Percentiles rank a stretch among this genome's conserved stretches.
Conservation (phyloP, 1,140 invertebrate genomes). For the Doryteuthis pealeii region DNA sequence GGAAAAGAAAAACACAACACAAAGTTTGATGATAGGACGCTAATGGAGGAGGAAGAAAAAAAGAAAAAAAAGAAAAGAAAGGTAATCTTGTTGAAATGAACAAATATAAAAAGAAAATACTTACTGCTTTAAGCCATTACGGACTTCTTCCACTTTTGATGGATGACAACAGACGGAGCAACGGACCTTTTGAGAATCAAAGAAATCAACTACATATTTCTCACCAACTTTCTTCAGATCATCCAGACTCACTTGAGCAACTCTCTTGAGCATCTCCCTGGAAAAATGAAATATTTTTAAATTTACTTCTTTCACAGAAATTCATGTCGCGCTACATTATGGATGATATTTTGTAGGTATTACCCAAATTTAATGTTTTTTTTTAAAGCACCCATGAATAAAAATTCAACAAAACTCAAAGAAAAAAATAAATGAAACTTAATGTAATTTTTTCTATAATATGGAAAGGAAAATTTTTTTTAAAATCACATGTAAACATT, state of each 20-base stretch:
- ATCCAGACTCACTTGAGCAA: conserved; percentile 69
- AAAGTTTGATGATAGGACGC: too few relatives aligned
- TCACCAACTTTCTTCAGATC: conserved; percentile 70
- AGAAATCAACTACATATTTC: conserved; percentile 71
- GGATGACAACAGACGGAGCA: conserved; percentile 76
- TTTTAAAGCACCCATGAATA: not conserved
- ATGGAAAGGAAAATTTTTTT: too few relatives aligned
- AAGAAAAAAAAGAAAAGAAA: too few relatives aligned
- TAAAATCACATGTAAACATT: too few relatives aligned
- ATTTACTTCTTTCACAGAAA: not conserved
- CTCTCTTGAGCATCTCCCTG: conserved; percentile 69
- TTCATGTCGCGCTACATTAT: not conserved
- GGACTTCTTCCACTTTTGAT: conserved; percentile 71
- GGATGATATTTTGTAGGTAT: not conserved
- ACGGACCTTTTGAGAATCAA: conserved; percentile 65
- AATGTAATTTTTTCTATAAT: too few relatives aligned
- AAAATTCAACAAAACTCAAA: too few relatives aligned
- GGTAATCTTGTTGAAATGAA: too few relatives aligned
- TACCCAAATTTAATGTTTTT: not conserved
- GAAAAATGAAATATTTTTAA: conserved; percentile 25
- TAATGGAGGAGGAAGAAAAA: too few relatives aligned
- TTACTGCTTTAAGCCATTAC: conserved; percentile 65
- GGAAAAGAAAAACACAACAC: too few relatives aligned
- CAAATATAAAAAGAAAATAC: conserved; percentile 18
- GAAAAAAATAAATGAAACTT: too few relatives aligned